A percentile compares a stretch with the other conserved stretches of the same genome.
These are phyloP conservation scores for Heliconius hermathena DNA, from an alignment of 1,140 invertebrate species.

Conservation along the genomic window DNA sequence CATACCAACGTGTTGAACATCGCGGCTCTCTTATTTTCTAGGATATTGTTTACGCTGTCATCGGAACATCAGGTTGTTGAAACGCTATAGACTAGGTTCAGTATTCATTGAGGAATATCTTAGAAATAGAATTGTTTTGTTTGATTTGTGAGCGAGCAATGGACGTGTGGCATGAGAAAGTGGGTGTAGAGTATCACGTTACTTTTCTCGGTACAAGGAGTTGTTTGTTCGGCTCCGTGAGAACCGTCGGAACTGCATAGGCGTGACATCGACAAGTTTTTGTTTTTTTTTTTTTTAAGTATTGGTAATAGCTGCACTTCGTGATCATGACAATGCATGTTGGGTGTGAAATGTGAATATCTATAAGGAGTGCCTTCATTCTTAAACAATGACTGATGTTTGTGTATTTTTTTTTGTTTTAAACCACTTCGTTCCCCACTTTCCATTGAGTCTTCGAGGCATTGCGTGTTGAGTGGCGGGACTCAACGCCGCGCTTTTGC, in stretches of 20 bases:
- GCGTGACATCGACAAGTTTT: slow-evolving; percentile 74
- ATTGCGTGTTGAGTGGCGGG: too few relatives aligned
- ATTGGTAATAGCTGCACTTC: slow-evolving; percentile 59
- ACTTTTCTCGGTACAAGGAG: slow-evolving; percentile 53
- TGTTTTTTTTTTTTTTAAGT: slow-evolving; percentile 57
- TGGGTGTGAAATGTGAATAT: slow-evolving; percentile 38
- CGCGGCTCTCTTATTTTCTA: slow-evolving; percentile 56
- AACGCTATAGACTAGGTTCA: slow-evolving; percentile 26
- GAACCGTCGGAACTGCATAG: slow-evolving; percentile 73
- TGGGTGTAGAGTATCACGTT: slow-evolving; percentile 56
- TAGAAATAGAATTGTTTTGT: not conserved
- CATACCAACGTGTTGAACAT: slow-evolving; percentile 66
- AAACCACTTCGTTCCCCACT: too few relatives aligned
- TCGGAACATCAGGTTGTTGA: not conserved
- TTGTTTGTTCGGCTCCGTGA: slow-evolving; percentile 72
- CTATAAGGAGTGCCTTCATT: not conserved
- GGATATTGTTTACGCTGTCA: slow-evolving; percentile 49
- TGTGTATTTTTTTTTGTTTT: not conserved
- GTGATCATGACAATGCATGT: slow-evolving; percentile 72
- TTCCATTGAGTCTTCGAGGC: too few relatives aligned
- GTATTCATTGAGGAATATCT: slow-evolving; percentile 35
- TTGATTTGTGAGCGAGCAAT: slow-evolving; percentile 41
- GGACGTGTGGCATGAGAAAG: slow-evolving; percentile 43
- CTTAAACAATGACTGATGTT: not conserved
- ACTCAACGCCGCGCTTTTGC: too few relatives aligned